Evolutionary conservation across 1,140 invertebrate genomes (phyloP).

Genomic region (Neoseiulus cucumeris): DNA sequence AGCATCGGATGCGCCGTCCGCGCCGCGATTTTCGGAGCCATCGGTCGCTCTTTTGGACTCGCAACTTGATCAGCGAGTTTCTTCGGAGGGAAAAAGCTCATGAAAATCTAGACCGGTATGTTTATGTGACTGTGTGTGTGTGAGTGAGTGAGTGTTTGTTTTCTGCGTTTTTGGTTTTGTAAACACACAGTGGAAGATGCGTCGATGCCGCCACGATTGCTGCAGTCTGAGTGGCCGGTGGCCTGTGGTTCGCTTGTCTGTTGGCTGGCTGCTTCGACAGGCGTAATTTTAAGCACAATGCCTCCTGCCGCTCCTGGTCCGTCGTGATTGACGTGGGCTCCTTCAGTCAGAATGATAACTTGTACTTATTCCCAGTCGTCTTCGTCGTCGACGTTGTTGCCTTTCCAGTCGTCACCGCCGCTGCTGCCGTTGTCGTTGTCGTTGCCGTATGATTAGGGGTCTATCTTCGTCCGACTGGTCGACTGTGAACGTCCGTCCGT

Average conservation of each 20-base stretch:
- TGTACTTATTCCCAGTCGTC: constrained; percentile 9
- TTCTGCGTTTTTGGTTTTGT: neutral
- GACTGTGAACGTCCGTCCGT: no score
- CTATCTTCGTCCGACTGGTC: neutral
- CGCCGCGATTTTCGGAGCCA: no score
- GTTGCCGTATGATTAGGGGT: neutral
- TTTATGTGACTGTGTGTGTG: neutral
- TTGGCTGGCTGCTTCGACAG: neutral
- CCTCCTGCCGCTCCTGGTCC: neutral
- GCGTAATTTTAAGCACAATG: neutral
- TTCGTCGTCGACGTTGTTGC: neutral
- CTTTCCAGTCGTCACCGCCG: neutral
- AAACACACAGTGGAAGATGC: neutral
- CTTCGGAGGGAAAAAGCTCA: no score
- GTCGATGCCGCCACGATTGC: neutral
- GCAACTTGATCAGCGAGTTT: no score
- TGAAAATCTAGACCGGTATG: no score
- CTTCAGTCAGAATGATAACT: constrained; percentile 10
- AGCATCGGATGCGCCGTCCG: no score
- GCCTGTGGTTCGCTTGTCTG: neutral
- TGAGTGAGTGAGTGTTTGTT: neutral
- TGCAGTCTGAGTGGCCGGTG: neutral
- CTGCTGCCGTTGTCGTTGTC: neutral
- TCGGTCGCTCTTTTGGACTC: no score
- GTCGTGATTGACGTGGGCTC: neutral